These are phyloP conservation scores for Styela clava DNA, from an alignment of 23 tunicate genomes.

Conservation along the genomic window DNA sequence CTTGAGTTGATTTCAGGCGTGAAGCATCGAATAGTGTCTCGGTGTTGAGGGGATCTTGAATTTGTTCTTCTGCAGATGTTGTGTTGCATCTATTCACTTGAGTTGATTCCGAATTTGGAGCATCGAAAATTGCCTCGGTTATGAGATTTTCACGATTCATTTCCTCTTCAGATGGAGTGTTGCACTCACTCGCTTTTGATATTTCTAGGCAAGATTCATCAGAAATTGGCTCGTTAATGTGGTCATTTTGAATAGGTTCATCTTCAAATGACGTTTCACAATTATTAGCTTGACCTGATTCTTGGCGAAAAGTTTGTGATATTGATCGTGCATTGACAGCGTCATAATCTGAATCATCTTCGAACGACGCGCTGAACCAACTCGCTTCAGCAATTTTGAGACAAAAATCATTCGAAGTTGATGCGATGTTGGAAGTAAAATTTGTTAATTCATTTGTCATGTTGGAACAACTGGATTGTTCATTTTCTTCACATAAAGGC, in stretches of 20 bases:
- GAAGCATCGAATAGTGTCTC: not conserved
- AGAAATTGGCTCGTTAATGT: not conserved
- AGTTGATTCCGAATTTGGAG: not conserved
- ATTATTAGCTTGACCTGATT: not conserved
- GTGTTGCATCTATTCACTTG: not conserved
- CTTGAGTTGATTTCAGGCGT: not conserved
- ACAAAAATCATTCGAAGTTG: not conserved
- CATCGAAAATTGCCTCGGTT: not conserved
- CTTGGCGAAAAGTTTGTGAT: not conserved
- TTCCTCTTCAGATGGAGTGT: not conserved
- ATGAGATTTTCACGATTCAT: not conserved
- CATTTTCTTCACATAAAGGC: no score
- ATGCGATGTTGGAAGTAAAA: no score
- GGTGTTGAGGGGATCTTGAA: not conserved
- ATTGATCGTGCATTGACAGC: not conserved
- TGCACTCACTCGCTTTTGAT: not conserved
- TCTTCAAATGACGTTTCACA: not conserved
- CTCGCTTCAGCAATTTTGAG: not conserved
- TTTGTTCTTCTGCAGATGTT: not conserved
- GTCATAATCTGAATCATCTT: not conserved
- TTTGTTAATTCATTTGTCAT: no score
- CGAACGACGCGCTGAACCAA: not conserved
- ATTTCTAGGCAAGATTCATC: not conserved
- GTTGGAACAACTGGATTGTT: no score
- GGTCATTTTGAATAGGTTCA: not conserved